These are phyloP conservation scores for Takifugu flavidus DNA, from an alignment of 2,113 vertebrate genomes.

Conservation along the genomic window DNA sequence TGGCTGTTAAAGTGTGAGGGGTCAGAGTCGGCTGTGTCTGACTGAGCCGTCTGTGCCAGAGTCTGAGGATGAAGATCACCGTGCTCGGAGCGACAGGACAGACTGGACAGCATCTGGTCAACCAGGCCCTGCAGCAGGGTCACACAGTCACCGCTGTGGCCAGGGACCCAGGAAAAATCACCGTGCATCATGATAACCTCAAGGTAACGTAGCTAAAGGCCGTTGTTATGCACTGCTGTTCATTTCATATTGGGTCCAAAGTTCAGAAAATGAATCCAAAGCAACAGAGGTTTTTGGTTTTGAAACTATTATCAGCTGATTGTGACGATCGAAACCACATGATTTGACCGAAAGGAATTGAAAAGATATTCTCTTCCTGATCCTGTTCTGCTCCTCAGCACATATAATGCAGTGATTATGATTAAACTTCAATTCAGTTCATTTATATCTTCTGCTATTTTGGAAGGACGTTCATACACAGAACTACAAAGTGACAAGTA, in stretches of 20 bases:
- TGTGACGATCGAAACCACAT: too few relatives aligned
- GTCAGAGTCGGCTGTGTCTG: neutral
- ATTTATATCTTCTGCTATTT: too few relatives aligned
- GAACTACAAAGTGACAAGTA: too few relatives aligned
- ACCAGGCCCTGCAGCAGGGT: constrained; percentile 75
- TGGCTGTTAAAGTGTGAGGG: neutral
- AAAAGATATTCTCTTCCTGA: too few relatives aligned
- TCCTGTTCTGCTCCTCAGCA: too few relatives aligned
- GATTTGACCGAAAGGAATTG: too few relatives aligned
- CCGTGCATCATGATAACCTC: constrained; percentile 72
- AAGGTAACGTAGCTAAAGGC: constrained; percentile 58
- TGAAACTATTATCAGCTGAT: too few relatives aligned
- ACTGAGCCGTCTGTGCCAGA: constrained; percentile 8
- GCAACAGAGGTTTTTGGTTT: too few relatives aligned
- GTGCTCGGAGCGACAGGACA: constrained; percentile 79
- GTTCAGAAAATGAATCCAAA: constrained; percentile 2
- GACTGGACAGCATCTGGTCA: constrained; percentile 73
- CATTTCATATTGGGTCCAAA: constrained; percentile 10
- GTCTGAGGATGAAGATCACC: constrained; percentile 71
- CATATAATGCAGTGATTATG: too few relatives aligned
- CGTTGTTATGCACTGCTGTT: neutral
- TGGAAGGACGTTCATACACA: too few relatives aligned
- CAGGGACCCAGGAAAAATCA: constrained; percentile 72
- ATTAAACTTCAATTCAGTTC: too few relatives aligned
- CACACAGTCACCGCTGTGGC: constrained; percentile 77